Base-by-base conservation (phyloP, 2,113 vertebrate species). In the Okapia johnstoni region DNA sequence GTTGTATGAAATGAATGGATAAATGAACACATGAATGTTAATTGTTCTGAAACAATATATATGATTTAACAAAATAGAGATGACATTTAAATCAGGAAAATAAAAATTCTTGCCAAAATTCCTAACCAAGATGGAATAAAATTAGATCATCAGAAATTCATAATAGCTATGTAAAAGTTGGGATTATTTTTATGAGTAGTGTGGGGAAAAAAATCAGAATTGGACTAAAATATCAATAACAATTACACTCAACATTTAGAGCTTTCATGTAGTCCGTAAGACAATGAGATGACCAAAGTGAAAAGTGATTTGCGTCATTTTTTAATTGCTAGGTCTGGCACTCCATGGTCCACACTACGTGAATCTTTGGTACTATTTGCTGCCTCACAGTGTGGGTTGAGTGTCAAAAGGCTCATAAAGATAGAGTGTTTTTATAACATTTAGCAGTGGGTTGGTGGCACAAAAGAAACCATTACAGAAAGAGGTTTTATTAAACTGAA, bases 41-140 rank as follows among this genome's bases (percentile, higher is more conserved):
- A 11, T 21, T 50, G 52, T 86, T 61, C 50, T 80, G 16, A 92
- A 84, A 15, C 5, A 83, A 33, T 73, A 26, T 58, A 12, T 54
- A 46, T 83, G 46, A n/a, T 33, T 55, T 61, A 83, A 88, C 9
- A 50, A 91, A 91, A 50, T 25, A 46, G 58, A 81, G 55, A 19
- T 61, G 50, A 92, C 91, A 40, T 91, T 79, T 70, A 93, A 70
- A 15, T 16, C n/a, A 88, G 17, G 8, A 61, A 94, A 88, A 58
- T 33, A 58, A 91, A 90, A 95, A 84, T 54, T 92, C 23, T 88
- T 91, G 43, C 30, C 57, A 92, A 92, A 96, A 86, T 96, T 66
- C 2, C 11, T 50, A 76, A 57, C 57, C 57, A 90, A 90, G 33
- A 83, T 30, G 8, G 10, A 80, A 54, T 19, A 58, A 93, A 93